Percentiles rank a stretch among this genome's conserved stretches.
phyloP scores from a whole-genome alignment of 2,888 invertebrate genomes.

The Mellilla xanthometata region DNA sequence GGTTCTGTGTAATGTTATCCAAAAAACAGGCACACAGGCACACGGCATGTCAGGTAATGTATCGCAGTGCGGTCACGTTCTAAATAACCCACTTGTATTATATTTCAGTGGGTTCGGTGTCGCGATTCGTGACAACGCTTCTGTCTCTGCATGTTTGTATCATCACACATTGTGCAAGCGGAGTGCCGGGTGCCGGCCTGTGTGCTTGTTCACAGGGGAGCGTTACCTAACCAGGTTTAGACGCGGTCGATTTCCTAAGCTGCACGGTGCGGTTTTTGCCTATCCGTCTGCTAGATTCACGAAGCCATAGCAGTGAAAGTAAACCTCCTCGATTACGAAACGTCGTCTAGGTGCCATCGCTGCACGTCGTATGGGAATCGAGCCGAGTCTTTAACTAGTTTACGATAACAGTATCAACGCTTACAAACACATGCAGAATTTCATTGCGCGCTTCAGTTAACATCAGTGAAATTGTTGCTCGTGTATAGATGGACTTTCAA shows the following conservation, averaged over 20 bases:
- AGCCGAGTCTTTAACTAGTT: background rate
- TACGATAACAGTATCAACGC: no score
- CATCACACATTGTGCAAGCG: conserved; percentile 61
- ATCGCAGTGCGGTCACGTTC: conserved; percentile 67
- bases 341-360: conserved; percentile 28
- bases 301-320: conserved; percentile 58
- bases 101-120: conserved; percentile 61
- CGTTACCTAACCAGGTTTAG: conserved; percentile 62
- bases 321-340: conserved; percentile 51
- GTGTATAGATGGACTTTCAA: conserved; percentile 56
- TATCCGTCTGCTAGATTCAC: conserved; percentile 47
- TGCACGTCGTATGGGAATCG: conserved; percentile 20
- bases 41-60: conserved; percentile 50
- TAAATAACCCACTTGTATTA: conserved; percentile 68
- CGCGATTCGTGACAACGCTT: conserved; percentile 61
- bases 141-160: conserved; percentile 53
- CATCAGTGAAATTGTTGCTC: conserved; percentile 65
- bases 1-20: conserved; percentile 32
- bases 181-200: conserved; percentile 51
- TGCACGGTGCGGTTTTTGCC: conserved; percentile 52
- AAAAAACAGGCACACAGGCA: conserved; percentile 44
- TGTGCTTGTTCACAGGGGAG: conserved; percentile 59
- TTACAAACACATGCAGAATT: no score
- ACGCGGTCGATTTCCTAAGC: conserved; percentile 59
- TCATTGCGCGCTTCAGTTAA: conserved; percentile 61